Evolutionary conservation across 2,113 vertebrate species (phyloP), one percentile per base, ranked within the genome.

Genomic region (Pholis gunnellus): DNA sequence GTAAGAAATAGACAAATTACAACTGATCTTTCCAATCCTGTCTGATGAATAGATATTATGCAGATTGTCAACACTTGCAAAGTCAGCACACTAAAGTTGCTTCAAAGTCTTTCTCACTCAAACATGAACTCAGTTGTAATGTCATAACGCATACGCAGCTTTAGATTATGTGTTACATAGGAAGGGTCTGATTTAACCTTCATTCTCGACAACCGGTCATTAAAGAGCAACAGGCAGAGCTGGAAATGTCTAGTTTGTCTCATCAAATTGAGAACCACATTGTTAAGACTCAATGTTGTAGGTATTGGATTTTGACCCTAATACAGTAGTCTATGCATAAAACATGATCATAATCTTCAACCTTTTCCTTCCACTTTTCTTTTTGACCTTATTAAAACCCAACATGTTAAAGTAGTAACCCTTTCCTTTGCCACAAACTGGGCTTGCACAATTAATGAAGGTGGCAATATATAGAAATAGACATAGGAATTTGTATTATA

Each of bases 1-100:
- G 60, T 31, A 46, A 82, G 52, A 73, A 69, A 60, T 6, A 69
- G 61, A 65, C 42, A 79, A 87, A 83, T 84, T 60, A 27, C 15
- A 52, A 27, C 79, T 71, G 83, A 87, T 83, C 72, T 78, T 65
- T 59, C 18, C 40, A 40, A 25, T 60, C 54, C 22, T 56, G 25
- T 2, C 63, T 78, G 59, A 76, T 66, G 44, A 59, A 71, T 42
- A 75, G 31, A 79, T 72, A 56, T 46, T 54, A 73, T 52, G 60
- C 61, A 81, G 56, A 65, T 1, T 52, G 60, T 75, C 64, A 80
- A 54, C 57, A 46, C 1, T 50, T 42, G 61, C 40, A 71, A 36
- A 78, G 40, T 46, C 6, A 17, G 54, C 31, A 48, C 15, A 29
- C 17, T 70, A 54, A 72, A 77, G 34, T 54, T 54, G 31, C 31